phyloP scores from a whole-genome alignment of 2,113 vertebrate species.

The Erythrolamprus reginae region DNA sequence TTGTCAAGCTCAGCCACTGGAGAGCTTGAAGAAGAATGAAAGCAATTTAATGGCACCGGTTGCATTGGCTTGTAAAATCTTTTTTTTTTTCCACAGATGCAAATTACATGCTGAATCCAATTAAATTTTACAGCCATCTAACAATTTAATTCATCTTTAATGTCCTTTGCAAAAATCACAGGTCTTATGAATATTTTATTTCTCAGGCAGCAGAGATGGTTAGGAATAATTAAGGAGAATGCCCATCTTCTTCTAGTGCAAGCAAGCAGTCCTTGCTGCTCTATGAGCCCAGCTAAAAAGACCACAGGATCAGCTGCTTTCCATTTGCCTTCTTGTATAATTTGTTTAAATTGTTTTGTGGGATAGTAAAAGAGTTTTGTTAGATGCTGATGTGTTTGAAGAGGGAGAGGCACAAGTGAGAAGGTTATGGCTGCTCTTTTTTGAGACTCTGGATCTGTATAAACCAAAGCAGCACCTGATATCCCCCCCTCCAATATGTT shows the following conservation, averaged over 20 bases:
- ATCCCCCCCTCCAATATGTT: background rate
- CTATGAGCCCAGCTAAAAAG: too few relatives aligned
- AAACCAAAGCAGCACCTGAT: background rate
- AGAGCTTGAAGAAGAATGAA: background rate
- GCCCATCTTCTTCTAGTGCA: background rate
- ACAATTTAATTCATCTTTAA: constrained; percentile 58
- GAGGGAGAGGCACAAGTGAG: background rate
- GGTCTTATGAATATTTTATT: constrained; percentile 69
- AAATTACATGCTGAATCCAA: constrained; percentile 50
- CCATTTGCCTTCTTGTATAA: accelerated
- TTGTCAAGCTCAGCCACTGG: background rate
- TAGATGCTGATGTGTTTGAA: constrained; percentile 6
- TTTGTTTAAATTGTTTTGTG: background rate
- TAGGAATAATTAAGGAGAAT: constrained; percentile 39
- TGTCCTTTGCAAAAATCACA: constrained; percentile 59
- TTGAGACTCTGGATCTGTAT: background rate
- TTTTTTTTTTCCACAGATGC: constrained; percentile 46
- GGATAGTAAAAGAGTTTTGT: background rate
- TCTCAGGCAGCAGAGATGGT: constrained; percentile 37
- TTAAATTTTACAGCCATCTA: constrained; percentile 66
- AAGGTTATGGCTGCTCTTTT: constrained; percentile 19
- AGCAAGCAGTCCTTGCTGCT: accelerated
- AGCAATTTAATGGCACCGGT: background rate
- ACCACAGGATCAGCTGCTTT: background rate
- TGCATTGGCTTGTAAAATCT: constrained; percentile 42